Evolutionary conservation across 1,140 invertebrate species (phyloP).

Genomic region (Aphelinus atriplicis): DNA sequence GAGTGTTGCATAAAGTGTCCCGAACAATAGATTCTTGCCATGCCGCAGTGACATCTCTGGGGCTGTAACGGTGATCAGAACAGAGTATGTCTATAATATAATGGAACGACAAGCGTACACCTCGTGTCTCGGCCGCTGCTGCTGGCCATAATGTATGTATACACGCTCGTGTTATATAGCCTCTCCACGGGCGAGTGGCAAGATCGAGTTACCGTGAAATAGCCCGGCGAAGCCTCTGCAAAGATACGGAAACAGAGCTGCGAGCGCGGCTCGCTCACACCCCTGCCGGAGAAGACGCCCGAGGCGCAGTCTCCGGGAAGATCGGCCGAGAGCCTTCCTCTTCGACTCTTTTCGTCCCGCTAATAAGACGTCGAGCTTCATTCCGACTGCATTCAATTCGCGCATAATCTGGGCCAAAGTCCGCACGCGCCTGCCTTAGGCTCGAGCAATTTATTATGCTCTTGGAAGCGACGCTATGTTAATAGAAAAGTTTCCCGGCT

Average conservation of each 20-base stretch:
- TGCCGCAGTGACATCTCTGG: no score
- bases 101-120: no score
- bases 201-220: conserved; percentile 19
- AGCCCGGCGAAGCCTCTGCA: not conserved
- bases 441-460: conserved; percentile 28
- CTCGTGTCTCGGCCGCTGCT: no score
- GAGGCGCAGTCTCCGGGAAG: not conserved
- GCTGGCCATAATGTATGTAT: conserved; percentile 2
- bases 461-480: not conserved
- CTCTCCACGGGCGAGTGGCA: no score
- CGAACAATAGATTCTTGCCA: no score
- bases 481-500: conserved; percentile 24
- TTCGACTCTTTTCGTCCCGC: not conserved
- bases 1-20: no score
- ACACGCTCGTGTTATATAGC: not conserved
- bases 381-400: conserved; percentile 20
- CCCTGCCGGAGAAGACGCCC: not conserved
- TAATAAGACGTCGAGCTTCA: conserved; percentile 22
- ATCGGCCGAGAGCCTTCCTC: not conserved
- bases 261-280: not conserved
- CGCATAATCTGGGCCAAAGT: conserved; percentile 26
- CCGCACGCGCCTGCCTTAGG: not conserved
- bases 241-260: not conserved
- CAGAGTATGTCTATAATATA: no score
- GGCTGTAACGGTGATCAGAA: no score